Conservation (phyloP, 2,113 vertebrate species). For the Anas platyrhynchos region DNA sequence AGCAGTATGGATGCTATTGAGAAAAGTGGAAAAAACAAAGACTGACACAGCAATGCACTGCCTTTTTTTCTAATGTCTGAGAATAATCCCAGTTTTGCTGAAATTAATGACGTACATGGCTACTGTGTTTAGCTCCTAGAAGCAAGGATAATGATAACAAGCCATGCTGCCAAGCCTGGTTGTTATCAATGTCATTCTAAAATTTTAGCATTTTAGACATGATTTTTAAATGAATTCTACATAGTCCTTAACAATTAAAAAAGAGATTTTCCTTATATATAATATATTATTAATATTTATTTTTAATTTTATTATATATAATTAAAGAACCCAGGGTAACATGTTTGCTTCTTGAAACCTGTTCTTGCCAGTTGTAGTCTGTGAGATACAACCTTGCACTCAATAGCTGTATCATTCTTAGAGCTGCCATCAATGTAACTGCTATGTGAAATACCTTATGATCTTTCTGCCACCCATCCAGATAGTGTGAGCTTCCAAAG, state of each 20-base stretch:
- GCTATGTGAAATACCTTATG: neutral
- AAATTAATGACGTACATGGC: neutral
- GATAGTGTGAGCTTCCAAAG: neutral
- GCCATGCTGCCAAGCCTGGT: neutral
- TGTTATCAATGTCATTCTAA: neutral
- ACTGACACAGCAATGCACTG: neutral
- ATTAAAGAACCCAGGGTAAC: neutral
- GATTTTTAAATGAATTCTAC: neutral
- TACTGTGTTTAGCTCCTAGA: neutral
- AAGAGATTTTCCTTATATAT: neutral
- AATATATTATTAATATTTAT: no score
- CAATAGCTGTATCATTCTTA: neutral
- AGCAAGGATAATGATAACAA: neutral
- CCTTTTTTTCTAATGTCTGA: neutral
- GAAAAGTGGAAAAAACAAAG: neutral
- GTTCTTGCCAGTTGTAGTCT: neutral
- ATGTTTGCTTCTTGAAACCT: neutral
- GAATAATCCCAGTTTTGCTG: neutral
- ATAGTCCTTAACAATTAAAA: neutral
- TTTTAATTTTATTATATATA: neutral
- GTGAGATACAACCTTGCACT: neutral
- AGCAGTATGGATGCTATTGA: neutral
- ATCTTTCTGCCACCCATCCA: neutral
- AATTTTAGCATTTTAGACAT: neutral
- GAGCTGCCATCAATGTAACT: neutral